These are phyloP conservation scores for Erebia epiphron DNA, from an alignment of 2,888 invertebrate genomes.

Conservation along the genomic window DNA sequence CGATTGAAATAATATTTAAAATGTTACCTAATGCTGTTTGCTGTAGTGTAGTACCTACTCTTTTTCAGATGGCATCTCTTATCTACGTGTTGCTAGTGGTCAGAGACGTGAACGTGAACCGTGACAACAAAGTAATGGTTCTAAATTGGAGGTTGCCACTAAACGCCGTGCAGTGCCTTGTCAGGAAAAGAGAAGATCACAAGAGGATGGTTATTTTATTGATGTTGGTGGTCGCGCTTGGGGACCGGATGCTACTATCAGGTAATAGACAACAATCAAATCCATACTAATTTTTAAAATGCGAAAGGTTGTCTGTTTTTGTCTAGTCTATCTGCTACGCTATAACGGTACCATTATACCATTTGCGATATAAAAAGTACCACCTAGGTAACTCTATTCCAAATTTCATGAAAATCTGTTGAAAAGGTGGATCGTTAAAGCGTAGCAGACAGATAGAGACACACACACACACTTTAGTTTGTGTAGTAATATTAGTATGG, in stretches of 20 bases:
- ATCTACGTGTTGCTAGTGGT: slow-evolving; percentile 84
- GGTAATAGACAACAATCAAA: too few species aligned
- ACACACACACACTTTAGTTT: too few species aligned
- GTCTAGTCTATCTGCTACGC: too few species aligned
- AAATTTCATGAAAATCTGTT: too few species aligned
- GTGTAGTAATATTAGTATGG: too few species aligned
- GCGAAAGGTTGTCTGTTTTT: too few species aligned
- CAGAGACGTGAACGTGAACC: slow-evolving; percentile 85
- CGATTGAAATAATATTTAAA: neutral
- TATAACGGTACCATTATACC: too few species aligned
- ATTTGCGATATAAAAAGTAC: too few species aligned
- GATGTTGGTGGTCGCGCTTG: slow-evolving; percentile 84
- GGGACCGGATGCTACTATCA: slow-evolving; percentile 69
- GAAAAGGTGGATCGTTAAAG: too few species aligned
- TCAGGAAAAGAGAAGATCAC: slow-evolving; percentile 85
- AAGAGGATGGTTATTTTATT: slow-evolving; percentile 85
- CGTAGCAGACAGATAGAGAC: too few species aligned
- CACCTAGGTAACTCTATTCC: too few species aligned
- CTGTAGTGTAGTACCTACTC: neutral
- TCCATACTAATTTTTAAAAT: too few species aligned
- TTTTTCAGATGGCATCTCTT: slow-evolving; percentile 78
- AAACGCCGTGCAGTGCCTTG: slow-evolving; percentile 79
- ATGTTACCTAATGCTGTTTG: neutral
- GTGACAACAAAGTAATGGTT: slow-evolving; percentile 81
- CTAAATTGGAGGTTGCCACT: slow-evolving; percentile 73